Conservation (phyloP, 2,797 vertebrate genomes). For the Cyprinodon diabolis region DNA sequence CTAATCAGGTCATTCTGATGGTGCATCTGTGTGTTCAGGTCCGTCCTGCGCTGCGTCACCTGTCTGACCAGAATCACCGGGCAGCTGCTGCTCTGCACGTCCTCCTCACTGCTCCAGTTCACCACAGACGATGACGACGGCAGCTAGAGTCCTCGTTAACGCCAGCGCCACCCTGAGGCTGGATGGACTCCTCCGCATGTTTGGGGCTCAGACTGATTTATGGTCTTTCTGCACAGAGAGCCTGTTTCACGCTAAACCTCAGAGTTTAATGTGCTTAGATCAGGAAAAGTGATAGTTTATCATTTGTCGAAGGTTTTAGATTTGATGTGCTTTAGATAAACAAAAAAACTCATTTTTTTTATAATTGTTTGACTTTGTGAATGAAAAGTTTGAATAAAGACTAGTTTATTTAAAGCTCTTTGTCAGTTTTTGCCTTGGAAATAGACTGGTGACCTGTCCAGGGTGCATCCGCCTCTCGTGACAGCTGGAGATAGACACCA, state of each 20-base stretch:
- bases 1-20: no score
- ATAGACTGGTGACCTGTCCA: no score
- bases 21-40: slow-evolving; percentile 59
- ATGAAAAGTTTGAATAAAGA: neutral
- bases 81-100: slow-evolving; percentile 79
- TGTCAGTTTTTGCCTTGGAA: no score
- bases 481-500: no score
- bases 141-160: no score
- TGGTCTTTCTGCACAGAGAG: neutral
- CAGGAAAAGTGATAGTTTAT: neutral
- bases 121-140: slow-evolving; percentile 68
- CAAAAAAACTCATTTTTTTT: neutral
- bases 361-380: neutral
- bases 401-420: neutral
- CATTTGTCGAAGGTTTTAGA: neutral
- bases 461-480: no score
- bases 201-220: no score
- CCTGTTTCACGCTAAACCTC: neutral
- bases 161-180: no score
- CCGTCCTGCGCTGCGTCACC: slow-evolving; percentile 76
- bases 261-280: neutral
- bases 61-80: slow-evolving; percentile 76
- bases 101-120: slow-evolving; percentile 75
- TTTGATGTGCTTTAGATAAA: neutral
- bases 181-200: no score